Evolutionary conservation across 2,113 vertebrate species (phyloP), one percentile per base, ranked within the genome.

Genomic region (Variabilichromis moorii): DNA sequence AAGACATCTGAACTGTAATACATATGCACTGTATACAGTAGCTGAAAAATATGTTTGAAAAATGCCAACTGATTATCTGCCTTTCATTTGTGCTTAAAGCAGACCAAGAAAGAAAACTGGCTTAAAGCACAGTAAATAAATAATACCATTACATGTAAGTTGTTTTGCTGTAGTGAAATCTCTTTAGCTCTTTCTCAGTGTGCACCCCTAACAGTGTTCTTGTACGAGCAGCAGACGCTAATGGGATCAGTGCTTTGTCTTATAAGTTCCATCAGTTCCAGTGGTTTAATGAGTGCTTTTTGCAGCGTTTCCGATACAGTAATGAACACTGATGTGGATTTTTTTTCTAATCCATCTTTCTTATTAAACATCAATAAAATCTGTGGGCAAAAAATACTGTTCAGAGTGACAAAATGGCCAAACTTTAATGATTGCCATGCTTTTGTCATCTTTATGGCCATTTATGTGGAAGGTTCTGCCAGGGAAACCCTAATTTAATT

Each of bases 361-460:
- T 66, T 37, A 89, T 37, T 37, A 85, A 88, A 81, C 35, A 90
- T 91, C 78, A 87, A 90, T 88, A 84, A 83, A 92, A 82, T 86
- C 45, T 80, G 80, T 53, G 73, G 37, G 68, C 40, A 92, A 80
- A 31, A 91, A 89, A 40, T 76, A 81, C 35, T 78, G 82, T 78
- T 88, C 84, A 73, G 33, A 84, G 19, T 33, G 40, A 78, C 68
- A 59, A 55, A 66, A 88, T 86, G 85, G 89, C 90, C 90, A 91
- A 89, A 53, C 54, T 71, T 83, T 93, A 94, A 92, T 80, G 21
- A 90, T 76, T 82, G 51, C 88, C 91, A 94, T 85, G 81, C 84
- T 90, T 93, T 90, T 92, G 76, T 91, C 57, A 90, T 91, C 59
- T 93, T 94, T 89, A 90, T 89, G 59, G 57, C 24, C 53, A 86